Base-by-base conservation (phyloP, 2,113 vertebrate genomes). In the Eublepharis macularius region DNA sequence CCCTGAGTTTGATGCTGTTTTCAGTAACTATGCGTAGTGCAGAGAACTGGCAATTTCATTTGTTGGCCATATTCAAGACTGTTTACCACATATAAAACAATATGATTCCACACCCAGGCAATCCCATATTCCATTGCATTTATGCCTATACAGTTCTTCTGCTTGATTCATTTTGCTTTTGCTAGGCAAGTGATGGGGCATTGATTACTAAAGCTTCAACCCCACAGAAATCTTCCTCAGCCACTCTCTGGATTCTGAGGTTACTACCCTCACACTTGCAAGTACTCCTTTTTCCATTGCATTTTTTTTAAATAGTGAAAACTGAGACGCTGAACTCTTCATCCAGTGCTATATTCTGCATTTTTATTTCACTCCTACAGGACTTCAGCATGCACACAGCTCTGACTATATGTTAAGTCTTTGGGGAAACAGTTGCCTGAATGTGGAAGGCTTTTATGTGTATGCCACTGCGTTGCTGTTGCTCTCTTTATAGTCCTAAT, bases 1-100 rank as follows among this genome's bases (percentile, higher is more conserved):
- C 91, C 78, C 76, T 91, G 1, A 83, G 83, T 75, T 86, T 95
- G 89, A 87, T 92, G 84, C 60, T 90, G 85, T 70, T 88, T 85
- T 88, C 82, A 79, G 0, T 85, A 79, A 80, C n/a, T 90, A 86
- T 83, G 82, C 36, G 80, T 92, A 81, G 51, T 49, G 11, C n/a
- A 43, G 68, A 34, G 24, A 32, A 43, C 36, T 10, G 16, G 17
- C 51, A 6, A 17, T 36, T 72, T 72, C 26, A 60, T 45, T 57
- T 45, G 16, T 60, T 85, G 39, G 39, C 29, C 41, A 63, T 29
- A 47, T 60, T 60, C 39, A n/a, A 26, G 36, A 45, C 36, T 34
- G 3, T n/a, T 39, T 43, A n/a, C 13, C 43, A 68, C 70, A 4
- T 34, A 13, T 74, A 10, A 47, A 65, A 75, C 13, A 45, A 29